A percentile compares a stretch with the other conserved stretches of the same genome.
Evolutionary conservation across 2,888 invertebrate genomes (phyloP).

Genomic region (Cyclophora albipunctata): DNA sequence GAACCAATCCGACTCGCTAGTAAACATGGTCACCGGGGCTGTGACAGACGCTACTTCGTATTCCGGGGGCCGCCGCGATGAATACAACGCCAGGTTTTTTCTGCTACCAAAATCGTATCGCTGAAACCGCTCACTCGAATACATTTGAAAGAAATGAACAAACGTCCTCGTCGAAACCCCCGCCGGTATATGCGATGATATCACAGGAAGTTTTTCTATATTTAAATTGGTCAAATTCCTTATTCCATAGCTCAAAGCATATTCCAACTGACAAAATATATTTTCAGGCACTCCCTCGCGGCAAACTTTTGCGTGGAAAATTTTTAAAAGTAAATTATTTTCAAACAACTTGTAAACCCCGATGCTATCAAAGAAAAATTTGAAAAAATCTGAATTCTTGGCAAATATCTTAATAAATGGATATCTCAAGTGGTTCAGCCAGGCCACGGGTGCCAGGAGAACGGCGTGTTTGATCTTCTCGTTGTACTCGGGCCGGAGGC

Average conservation of each 20-base stretch:
- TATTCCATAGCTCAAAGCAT: conserved; percentile 44
- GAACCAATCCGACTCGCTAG: conserved; percentile 55
- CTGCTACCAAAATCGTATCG: conserved; percentile 45
- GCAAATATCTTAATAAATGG: conserved; percentile 43
- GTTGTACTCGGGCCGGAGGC: conserved; percentile 50
- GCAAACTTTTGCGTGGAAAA: conserved; percentile 44
- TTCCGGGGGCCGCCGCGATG: conserved; percentile 36
- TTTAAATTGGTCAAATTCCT: conserved; percentile 40
- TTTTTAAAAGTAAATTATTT: conserved; percentile 30
- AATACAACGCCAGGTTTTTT: conserved; percentile 37
- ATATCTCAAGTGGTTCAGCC: conserved; percentile 37
- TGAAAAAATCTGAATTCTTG: conserved; percentile 29
- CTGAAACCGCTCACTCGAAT: conserved; percentile 45
- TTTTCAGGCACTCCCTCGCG: conserved; percentile 29
- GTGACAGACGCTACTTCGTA: conserved; percentile 44
- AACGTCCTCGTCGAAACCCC: conserved; percentile 51
- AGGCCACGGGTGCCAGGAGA: conserved; percentile 55
- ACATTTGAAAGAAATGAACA: conserved; percentile 53
- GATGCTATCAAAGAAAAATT: conserved; percentile 27
- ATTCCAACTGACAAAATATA: conserved; percentile 47
- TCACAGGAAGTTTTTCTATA: conserved; percentile 38
- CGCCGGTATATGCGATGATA: conserved; percentile 54
- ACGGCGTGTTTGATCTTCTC: conserved; percentile 51
- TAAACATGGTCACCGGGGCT: conserved; percentile 43
- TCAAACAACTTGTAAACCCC: conserved; percentile 49